Evolutionary conservation across 2,113 vertebrate species (phyloP), one percentile per base, ranked within the genome.

Genomic region (Camelus bactrianus): DNA sequence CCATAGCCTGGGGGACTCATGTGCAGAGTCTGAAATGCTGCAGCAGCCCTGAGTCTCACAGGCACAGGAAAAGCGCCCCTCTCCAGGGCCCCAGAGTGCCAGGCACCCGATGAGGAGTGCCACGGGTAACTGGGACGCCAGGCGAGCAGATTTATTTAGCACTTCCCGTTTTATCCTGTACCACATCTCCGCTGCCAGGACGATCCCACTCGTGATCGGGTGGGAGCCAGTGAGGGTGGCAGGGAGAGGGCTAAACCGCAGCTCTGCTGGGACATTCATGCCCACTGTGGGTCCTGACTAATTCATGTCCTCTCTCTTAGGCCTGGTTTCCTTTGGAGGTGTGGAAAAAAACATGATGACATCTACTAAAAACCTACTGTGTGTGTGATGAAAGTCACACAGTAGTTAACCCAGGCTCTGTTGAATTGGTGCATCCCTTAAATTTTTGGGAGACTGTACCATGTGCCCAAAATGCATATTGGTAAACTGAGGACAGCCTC

Each of bases 81-180:
- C 9, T 38, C 15, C 5, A 14, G 76, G 62, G 67, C 54, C 82
- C 42, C 26, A 3, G 48, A 65, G 76, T 15, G 32, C 84, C 89
- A 79, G 84, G 89, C 67, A 14, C 65, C 20, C 0, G 30, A 35
- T 60, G 62, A 89, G 79, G 52, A 46, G 46, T 72, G 42, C 15
- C 42, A n/a, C 2, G 65, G 89, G 70, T 77, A 97, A 96, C 15
- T 91, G 96, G 96, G 96, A 93, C 87, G 26, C 75, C 28, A 76
- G 54, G 75, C 64, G 0, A 69, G 70, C 2, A 6, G 96, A 95
- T 95, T 93, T 91, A 95, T 97, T 97, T 95, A 96, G 95, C 95
- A 60, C 87, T 95, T 97, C 93, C 95, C 26, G 5, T 97, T 97
- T 97, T 97, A 96, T 96, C 93, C 64, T 52, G 62, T 2, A 69